Base-by-base conservation (phyloP, 2,888 invertebrate genomes). In the Ceramica pisi region DNA sequence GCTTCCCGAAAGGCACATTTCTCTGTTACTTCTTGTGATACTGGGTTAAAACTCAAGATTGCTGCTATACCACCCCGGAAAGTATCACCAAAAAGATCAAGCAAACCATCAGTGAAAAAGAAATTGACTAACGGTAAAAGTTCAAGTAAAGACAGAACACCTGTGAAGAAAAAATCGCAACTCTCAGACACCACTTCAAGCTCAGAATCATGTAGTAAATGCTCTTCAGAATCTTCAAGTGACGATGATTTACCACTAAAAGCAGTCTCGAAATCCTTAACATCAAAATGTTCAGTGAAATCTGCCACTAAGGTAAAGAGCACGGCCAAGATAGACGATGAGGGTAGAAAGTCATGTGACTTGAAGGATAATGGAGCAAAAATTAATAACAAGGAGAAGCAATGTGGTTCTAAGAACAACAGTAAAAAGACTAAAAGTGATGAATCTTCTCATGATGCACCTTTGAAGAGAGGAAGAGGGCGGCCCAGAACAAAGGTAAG, bases 11-110 rank as follows among this genome's bases (percentile, higher is more conserved):
- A 96, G 82, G 92, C 95, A 62, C 97, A 97, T 86, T 97, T 97
- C 90, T 97, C 97, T 14, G 97, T 97, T 44, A 97, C 97, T 55
- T 97, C 96, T 73, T 96, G 97, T 90, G 97, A 97, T 56, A 96
- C 97, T 56, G 97, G 97, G 26, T 89, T 97, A 66, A 96, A 97
- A 77, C 93, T 97, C 63, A 97, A 97, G 85, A 97, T 97, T 71
- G 97, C 97, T 79, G 97, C 97, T 55, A 96, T 97, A 76, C 96
- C 96, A 60, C 96, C 96, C n/a, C 87, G 92, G 60, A 96, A 90
- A 89, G 90, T 83, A 78, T 90, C 90, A 86, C 92, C 91, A 53
- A 96, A 91, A 83, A 94, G 91, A 80, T 90, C 92, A 64, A 85
- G 90, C 48, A 93, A 94, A 85, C 91, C 94, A 73, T 84, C 90